These are phyloP conservation scores for Leucosticte australis DNA, from an alignment of 2,113 vertebrate genomes.

Conservation along the genomic window DNA sequence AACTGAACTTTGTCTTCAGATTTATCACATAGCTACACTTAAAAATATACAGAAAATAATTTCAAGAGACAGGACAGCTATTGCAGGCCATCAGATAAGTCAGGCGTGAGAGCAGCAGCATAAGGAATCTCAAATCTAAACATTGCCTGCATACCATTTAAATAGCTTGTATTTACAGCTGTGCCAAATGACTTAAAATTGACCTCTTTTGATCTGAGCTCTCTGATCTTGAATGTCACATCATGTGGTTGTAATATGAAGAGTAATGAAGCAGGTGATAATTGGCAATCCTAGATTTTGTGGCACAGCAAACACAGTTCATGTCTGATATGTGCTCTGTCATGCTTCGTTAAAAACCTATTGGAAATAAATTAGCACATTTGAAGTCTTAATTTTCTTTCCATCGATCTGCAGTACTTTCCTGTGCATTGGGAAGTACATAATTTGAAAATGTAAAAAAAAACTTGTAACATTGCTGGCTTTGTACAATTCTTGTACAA, in stretches of 20 bases:
- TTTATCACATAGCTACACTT: neutral
- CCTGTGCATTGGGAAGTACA: neutral
- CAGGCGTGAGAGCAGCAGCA: neutral
- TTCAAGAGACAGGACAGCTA: neutral
- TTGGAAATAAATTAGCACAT: neutral
- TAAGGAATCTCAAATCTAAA: conserved; percentile 30
- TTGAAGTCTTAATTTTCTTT: neutral
- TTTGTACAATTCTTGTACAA: neutral
- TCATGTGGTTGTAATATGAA: neutral
- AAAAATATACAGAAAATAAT: neutral
- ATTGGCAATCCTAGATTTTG: neutral
- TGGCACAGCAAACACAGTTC: neutral
- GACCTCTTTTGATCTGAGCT: neutral
- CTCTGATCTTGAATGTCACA: neutral
- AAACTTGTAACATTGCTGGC: neutral
- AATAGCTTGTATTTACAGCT: neutral
- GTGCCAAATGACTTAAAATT: neutral
- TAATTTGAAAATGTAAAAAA: neutral
- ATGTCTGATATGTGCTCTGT: neutral
- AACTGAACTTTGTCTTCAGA: neutral
- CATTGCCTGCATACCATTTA: neutral
- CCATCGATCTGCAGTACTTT: neutral
- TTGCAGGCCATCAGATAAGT: neutral
- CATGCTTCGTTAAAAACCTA: neutral
- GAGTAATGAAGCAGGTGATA: neutral